Percentiles rank a stretch among this genome's conserved stretches.
phyloP scores from a whole-genome alignment of 2,888 invertebrate genomes.

The Drosophila parthenogenetica region DNA sequence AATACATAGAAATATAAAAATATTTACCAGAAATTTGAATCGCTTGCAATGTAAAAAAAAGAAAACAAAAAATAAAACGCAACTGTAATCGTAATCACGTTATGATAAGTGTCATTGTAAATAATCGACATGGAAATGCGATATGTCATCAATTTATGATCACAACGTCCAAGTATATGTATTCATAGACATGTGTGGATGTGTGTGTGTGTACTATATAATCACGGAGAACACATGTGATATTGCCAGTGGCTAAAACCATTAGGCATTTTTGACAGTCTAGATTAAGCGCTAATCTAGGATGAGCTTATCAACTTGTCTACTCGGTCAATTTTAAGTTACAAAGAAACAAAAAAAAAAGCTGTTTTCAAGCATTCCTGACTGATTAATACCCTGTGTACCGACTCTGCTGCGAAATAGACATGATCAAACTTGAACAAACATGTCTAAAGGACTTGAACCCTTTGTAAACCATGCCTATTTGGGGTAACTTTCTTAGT shows the following conservation, averaged over 20 bases:
- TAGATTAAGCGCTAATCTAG: conserved; percentile 36
- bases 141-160: conserved; percentile 43
- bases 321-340: neutral
- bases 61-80: no score
- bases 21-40: conserved; percentile 16
- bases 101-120: conserved; percentile 42
- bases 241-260: conserved; percentile 12
- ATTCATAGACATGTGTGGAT: no score
- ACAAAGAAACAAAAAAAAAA: no score
- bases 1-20: neutral
- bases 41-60: conserved; percentile 16
- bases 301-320: conserved; percentile 30
- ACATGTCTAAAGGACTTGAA: no score
- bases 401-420: no score
- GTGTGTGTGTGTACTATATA: neutral
- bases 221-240: conserved; percentile 20
- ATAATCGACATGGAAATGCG: conserved; percentile 36
- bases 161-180: neutral
- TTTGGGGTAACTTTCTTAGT: no score
- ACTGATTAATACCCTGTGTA: no score
- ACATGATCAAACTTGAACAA: no score
- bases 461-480: no score
- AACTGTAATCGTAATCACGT: conserved; percentile 34
- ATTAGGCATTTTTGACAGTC: conserved; percentile 5
- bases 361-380: no score